These are phyloP conservation scores for Sphinx pinastri DNA, from an alignment of 2,888 invertebrate species.

Conservation along the genomic window DNA sequence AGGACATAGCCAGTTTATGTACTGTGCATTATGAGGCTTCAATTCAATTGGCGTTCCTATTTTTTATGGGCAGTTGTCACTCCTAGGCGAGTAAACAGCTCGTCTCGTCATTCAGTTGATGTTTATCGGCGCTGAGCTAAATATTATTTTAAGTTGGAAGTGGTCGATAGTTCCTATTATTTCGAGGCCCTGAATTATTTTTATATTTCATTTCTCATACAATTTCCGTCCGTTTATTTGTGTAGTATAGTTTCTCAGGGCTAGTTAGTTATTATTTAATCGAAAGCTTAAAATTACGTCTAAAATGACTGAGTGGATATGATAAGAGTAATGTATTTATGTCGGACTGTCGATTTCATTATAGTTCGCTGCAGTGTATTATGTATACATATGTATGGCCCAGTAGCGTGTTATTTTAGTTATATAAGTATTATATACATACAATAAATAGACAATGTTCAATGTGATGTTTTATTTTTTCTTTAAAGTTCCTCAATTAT, in stretches of 20 bases:
- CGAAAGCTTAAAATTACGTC: slow-evolving; percentile 26
- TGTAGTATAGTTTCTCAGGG: slow-evolving; percentile 30
- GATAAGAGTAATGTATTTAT: slow-evolving; percentile 7
- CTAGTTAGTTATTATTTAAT: slow-evolving; percentile 2
- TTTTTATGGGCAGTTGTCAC: no score
- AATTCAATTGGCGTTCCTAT: no score
- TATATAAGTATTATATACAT: slow-evolving; percentile 74
- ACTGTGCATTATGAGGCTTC: no score
- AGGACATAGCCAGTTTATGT: no score
- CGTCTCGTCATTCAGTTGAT: neutral
- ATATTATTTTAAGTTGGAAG: slow-evolving; percentile 52
- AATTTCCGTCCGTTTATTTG: slow-evolving; percentile 55
- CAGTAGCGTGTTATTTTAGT: slow-evolving; percentile 55
- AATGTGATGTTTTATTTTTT: slow-evolving; percentile 60
- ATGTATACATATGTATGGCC: slow-evolving; percentile 26
- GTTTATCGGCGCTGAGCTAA: slow-evolving; percentile 35
- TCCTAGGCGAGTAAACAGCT: no score
- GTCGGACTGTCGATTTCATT: neutral
- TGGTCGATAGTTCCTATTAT: slow-evolving; percentile 79
- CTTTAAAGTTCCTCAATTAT: neutral
- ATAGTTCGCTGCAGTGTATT: slow-evolving; percentile 1
- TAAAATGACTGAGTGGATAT: slow-evolving; percentile 24
- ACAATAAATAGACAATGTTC: slow-evolving; percentile 82
- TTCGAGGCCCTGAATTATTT: slow-evolving; percentile 42
- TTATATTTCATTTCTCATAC: slow-evolving; percentile 30